Base-by-base conservation (phyloP, 2,113 vertebrate genomes). In the Callithrix jacchus region DNA sequence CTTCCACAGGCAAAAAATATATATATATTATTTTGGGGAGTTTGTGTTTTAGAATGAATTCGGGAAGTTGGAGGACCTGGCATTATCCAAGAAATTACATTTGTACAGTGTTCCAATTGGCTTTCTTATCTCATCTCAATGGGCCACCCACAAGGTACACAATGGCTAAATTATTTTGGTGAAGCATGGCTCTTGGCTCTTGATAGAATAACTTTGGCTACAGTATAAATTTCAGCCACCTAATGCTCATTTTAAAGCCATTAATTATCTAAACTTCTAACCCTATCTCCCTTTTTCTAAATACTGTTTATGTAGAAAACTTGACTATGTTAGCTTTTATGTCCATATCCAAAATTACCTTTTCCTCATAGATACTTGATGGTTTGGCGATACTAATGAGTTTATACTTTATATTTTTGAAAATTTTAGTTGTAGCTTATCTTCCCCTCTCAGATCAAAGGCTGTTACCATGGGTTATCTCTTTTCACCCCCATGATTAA, bases 1-100 rank as follows among this genome's bases (percentile, higher is more conserved):
- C 64, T 84, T 92, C 45, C 35, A 76, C 94, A 87, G 30, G 18
- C 87, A 89, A 91, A 12, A 91, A 83, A n/a, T n/a, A n/a, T n/a
- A n/a, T n/a, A n/a, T n/a, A 79, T 83, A 30, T 11, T 83, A 17
- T 93, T 97, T 52, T 8, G 13, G 93, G 68, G 30, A 94, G 30
- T 80, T 73, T 23, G 0, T 77, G 4, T 64, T 96, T 94, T 92
- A 94, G 18, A 91, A 20, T 73, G 84, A 77, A 94, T 84, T 21
- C 68, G 82, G 74, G 93, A 89, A 77, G 49, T 66, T 87, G 42
- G 68, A 71, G 12, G 58, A 80, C 17, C 87, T 95, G 54, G 52
- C 37, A 54, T 93, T n/a, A 71, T 66, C 30, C 56, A 37, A 77
- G 35, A 93, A 66, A 81, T 79, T 74, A 17, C 54, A 96, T 18